phyloP scores from a whole-genome alignment of 2,113 vertebrate species.

The Onychorhynchus coronatus region DNA sequence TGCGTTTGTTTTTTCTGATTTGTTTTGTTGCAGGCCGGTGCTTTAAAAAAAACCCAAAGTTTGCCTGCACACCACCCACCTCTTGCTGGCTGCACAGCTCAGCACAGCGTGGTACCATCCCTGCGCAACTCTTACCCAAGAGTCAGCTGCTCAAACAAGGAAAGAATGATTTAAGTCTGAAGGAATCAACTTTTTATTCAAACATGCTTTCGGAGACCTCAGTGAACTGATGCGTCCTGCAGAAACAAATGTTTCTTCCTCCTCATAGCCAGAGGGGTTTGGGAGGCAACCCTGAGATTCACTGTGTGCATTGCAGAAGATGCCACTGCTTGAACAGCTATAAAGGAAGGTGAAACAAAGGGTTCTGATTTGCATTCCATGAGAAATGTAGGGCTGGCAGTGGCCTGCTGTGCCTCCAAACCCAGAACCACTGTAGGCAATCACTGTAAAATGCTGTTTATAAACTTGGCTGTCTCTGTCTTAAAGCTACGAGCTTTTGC shows the following conservation, averaged over 20 bases:
- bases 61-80: neutral
- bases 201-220: neutral
- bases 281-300: neutral
- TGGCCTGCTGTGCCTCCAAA: neutral
- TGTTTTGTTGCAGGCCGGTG: neutral
- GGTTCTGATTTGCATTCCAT: neutral
- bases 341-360: neutral
- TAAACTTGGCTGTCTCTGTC: neutral
- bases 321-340: neutral
- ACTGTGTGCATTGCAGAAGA: neutral
- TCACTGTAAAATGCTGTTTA: neutral
- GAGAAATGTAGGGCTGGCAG: neutral
- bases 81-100: neutral
- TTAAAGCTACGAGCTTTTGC: neutral
- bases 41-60: neutral
- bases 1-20: neutral
- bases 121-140: neutral
- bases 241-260: neutral
- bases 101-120: neutral
- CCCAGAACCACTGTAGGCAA: neutral
- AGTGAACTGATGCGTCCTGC: neutral
- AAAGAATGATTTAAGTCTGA: neutral
- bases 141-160: neutral
- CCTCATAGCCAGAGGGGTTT: neutral
- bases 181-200: neutral